phyloP scores from a whole-genome alignment of 1,140 invertebrate species.

The Drosophila seguyi region DNA sequence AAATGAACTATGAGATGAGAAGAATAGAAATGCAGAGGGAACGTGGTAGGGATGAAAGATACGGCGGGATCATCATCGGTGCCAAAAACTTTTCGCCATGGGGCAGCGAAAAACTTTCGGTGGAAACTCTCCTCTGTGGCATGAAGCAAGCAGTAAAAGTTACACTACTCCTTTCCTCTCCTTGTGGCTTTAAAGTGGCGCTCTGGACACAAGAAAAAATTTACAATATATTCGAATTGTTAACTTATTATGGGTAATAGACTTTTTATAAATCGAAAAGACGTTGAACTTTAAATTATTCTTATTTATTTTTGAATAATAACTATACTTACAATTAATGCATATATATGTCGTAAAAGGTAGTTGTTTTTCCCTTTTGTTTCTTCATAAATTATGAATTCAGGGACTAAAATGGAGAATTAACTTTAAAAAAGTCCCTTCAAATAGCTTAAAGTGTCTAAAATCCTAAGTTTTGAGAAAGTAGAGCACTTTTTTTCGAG shows the following conservation, averaged over 20 bases:
- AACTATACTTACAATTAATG: too few species aligned
- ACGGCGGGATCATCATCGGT: slow-evolving; percentile 3
- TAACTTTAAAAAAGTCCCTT: not conserved
- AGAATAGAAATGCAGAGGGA: slow-evolving; percentile 2
- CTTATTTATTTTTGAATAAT: too few species aligned
- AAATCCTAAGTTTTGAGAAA: not conserved
- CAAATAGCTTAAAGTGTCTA: not conserved
- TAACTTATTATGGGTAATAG: too few species aligned
- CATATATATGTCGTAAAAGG: too few species aligned
- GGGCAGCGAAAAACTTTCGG: slow-evolving; percentile 52
- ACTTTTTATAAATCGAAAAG: too few species aligned
- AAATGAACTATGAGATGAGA: slow-evolving; percentile 59
- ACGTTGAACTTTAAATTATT: too few species aligned
- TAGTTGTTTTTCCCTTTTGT: too few species aligned
- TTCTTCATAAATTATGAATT: too few species aligned
- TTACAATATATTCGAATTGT: too few species aligned
- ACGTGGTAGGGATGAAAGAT: not conserved
- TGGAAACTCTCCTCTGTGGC: slow-evolving; percentile 37
- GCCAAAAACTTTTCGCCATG: slow-evolving; percentile 41
- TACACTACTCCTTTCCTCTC: slow-evolving; percentile 7
- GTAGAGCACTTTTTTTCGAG: not conserved
- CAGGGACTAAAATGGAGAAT: too few species aligned
- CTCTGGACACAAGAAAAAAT: not conserved
- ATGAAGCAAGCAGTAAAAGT: slow-evolving; percentile 30
- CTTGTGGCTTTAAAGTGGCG: not conserved